These are phyloP conservation scores for Craseonycteris thonglongyai DNA, from an alignment of 2,113 vertebrate species.

Conservation along the genomic window DNA sequence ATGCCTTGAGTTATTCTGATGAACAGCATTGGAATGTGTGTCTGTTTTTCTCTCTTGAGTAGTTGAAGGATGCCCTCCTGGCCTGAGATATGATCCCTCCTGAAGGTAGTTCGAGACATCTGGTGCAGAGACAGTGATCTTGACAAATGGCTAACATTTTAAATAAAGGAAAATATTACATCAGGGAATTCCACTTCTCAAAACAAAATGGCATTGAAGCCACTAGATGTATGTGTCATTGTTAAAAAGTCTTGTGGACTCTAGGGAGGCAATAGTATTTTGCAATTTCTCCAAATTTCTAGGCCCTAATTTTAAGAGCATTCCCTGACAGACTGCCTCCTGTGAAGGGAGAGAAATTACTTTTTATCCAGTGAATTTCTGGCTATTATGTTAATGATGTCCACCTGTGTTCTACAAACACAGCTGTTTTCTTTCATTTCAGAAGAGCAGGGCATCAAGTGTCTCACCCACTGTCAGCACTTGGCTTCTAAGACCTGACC, in stretches of 20 bases:
- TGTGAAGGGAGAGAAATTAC: not conserved
- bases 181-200: constrained; percentile 25
- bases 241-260: constrained; percentile 18
- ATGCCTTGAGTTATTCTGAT: not conserved
- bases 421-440: constrained; percentile 50
- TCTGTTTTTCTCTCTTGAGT: not conserved
- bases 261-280: not conserved
- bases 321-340: not conserved
- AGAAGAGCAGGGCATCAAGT: constrained; percentile 6
- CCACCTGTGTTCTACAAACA: constrained; percentile 35
- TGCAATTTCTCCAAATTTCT: not conserved
- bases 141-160: constrained; percentile 39
- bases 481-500: constrained; percentile 35
- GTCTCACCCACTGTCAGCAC: constrained; percentile 23
- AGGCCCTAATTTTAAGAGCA: constrained; percentile 26
- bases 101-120: not conserved
- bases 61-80: not conserved
- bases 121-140: constrained; percentile 11
- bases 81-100: not conserved
- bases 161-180: constrained; percentile 47
- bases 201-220: not conserved
- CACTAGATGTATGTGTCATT: constrained; percentile 19
- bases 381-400: constrained; percentile 15
- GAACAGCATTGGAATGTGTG: not conserved
- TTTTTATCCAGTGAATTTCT: constrained; percentile 35